Conservation (phyloP, 1,140 invertebrate species). For the Drosophila sulfurigaster region DNA sequence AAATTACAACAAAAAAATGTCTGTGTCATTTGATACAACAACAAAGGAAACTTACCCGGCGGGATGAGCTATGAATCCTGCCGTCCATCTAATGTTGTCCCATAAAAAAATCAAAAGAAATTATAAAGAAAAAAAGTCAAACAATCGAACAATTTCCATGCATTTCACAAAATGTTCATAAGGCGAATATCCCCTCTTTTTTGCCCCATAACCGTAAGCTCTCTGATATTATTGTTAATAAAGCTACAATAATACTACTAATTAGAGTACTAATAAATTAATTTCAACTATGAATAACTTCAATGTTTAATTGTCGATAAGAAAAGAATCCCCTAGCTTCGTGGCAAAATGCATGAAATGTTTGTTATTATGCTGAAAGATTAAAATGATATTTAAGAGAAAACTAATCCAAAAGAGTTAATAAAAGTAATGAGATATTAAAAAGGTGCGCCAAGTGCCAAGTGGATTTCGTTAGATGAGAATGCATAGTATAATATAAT, state of each 20-base stretch:
- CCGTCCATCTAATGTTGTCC: slow-evolving; percentile 85
- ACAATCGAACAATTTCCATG: slow-evolving; percentile 79
- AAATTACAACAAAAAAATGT: slow-evolving; percentile 21
- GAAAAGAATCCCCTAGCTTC: neutral
- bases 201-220: slow-evolving; percentile 4
- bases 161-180: slow-evolving; percentile 61
- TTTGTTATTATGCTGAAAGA: neutral
- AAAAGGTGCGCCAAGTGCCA: neutral
- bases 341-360: slow-evolving; percentile 19
- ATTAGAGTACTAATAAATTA: neutral
- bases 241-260: slow-evolving; percentile 9
- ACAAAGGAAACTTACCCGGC: slow-evolving; percentile 84
- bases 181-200: slow-evolving; percentile 8
- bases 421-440: neutral
- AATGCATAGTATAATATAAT: slow-evolving; percentile 1
- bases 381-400: neutral
- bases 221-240: neutral
- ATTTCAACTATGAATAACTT: neutral
- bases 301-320: neutral
- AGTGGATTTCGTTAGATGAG: neutral
- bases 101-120: slow-evolving; percentile 85
- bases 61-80: slow-evolving; percentile 85
- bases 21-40: slow-evolving; percentile 62
- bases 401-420: neutral
- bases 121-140: slow-evolving; percentile 83